These are phyloP conservation scores for Bovichtus diacanthus DNA, from an alignment of 2,797 vertebrate species.

Conservation along the genomic window DNA sequence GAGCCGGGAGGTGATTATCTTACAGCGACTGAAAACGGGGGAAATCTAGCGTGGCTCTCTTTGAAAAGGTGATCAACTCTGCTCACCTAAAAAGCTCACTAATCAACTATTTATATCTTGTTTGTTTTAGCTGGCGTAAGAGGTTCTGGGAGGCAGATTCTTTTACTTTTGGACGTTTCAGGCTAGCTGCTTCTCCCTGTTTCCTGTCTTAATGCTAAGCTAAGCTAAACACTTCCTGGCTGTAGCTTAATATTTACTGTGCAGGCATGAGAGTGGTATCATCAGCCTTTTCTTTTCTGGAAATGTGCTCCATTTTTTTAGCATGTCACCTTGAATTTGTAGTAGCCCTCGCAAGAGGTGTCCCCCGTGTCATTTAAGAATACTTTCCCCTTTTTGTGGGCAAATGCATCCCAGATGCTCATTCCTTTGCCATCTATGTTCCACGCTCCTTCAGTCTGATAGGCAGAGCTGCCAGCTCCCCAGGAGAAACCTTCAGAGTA, in stretches of 20 bases:
- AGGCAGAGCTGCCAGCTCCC: slow-evolving; percentile 93
- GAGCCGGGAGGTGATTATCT: neutral
- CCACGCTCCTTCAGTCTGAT: slow-evolving; percentile 95
- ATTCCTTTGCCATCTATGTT: slow-evolving; percentile 91
- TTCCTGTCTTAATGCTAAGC: neutral
- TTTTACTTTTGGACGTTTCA: neutral
- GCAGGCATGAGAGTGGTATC: too few species aligned
- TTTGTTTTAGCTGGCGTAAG: neutral
- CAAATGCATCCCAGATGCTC: slow-evolving; percentile 93
- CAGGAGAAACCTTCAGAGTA: slow-evolving; percentile 88
- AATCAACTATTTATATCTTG: neutral
- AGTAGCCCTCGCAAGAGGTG: slow-evolving; percentile 90
- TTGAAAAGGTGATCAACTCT: too few species aligned
- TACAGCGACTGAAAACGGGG: neutral
- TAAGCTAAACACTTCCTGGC: too few species aligned
- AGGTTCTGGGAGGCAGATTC: too few species aligned
- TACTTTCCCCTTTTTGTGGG: slow-evolving; percentile 87
- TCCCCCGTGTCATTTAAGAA: slow-evolving; percentile 88
- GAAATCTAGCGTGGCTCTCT: neutral
- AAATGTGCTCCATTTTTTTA: neutral
- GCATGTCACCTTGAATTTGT: slow-evolving; percentile 88
- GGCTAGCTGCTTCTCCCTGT: neutral
- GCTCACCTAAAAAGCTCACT: neutral
- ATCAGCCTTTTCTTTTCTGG: neutral
- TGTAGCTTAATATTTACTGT: too few species aligned